phyloP scores from a whole-genome alignment of 2,888 invertebrate species.

The Alviniconcha strummeri region DNA sequence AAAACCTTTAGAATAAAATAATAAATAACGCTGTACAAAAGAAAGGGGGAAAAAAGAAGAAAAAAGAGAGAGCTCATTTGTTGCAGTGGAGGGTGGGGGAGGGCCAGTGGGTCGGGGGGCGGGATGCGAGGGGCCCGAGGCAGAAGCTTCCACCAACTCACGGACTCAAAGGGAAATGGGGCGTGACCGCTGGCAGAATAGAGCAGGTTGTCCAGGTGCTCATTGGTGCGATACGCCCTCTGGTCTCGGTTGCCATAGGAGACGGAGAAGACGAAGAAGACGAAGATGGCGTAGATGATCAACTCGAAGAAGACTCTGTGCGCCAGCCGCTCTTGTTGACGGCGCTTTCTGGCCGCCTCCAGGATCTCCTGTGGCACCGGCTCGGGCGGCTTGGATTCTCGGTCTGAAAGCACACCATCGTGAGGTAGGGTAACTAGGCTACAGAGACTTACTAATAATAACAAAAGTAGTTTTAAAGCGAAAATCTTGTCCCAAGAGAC shows the following conservation, averaged over 20 bases:
- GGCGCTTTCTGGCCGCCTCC: background rate
- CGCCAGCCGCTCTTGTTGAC: background rate
- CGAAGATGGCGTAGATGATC: slow-evolving; percentile 7
- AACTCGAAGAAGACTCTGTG: slow-evolving; percentile 15
- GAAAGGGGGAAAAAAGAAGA: too few species aligned
- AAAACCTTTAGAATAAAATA: too few species aligned
- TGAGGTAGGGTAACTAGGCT: too few species aligned
- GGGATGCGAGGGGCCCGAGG: too few species aligned
- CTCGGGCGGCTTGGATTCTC: background rate
- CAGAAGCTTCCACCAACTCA: background rate
- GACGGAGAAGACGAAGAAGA: slow-evolving; percentile 10
- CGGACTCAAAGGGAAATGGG: background rate
- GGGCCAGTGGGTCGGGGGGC: too few species aligned
- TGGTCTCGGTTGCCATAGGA: slow-evolving; percentile 20
- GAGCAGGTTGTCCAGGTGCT: background rate
- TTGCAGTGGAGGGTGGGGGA: too few species aligned
- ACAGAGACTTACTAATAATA: too few species aligned
- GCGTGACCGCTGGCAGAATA: background rate
- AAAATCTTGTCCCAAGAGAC: too few species aligned
- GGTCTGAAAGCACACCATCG: background rate
- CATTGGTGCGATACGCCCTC: background rate
- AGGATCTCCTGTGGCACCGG: slow-evolving; percentile 10
- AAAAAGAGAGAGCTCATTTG: too few species aligned
- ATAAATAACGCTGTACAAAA: too few species aligned
- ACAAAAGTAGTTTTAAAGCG: too few species aligned